Evolutionary conservation across 2,888 invertebrate genomes (phyloP), one percentile per base, ranked within the genome.

Genomic region (Didymodactylos carnosus): DNA sequence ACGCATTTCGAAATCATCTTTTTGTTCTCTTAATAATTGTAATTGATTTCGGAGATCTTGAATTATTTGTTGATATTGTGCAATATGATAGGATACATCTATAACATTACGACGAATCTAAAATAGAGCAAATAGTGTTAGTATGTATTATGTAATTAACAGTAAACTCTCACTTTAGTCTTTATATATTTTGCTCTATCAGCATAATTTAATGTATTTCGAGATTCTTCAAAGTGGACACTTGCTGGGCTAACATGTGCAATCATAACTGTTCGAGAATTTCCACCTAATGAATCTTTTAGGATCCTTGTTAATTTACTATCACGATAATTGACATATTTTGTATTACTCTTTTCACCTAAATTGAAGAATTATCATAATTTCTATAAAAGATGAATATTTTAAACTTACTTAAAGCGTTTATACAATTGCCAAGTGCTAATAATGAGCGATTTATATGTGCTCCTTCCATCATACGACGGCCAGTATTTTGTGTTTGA

Each of bases 181-280:
- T 91, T 91, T 78, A 95, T 95, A 79, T 90, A 89, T 78, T 91
- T 91, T 4, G 95, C 95, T 75, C 94, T 87, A 81, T 93, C 91
- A 0, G 94, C 94, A 83, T 95, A 95, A 70, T 91, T 89, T 40
- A 95, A 85, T 0, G 95, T 95, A 80, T 94, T 95, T 78, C 92
- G 88, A 4, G 91, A 91, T 83, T 95, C 94, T 80, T 95, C 94
- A 40, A 91, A 88, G 79, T 91, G 89, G 11, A 86, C 84, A 23
- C 87, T 87, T 43, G 90, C 89, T 0, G 94, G 91, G 2, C 92
- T 90, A 51, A 94, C 90, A 84, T 95, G 94, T 4, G 94, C 94
- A 75, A 95, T 91, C 94, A 95, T 95, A 19, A 94, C 92, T 0
- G 95, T 95, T 79, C 91, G 89, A 80, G 94, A 94, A 80, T 93